Base-by-base conservation (phyloP, 2,113 vertebrate species). In the Kryptolebias marmoratus region DNA sequence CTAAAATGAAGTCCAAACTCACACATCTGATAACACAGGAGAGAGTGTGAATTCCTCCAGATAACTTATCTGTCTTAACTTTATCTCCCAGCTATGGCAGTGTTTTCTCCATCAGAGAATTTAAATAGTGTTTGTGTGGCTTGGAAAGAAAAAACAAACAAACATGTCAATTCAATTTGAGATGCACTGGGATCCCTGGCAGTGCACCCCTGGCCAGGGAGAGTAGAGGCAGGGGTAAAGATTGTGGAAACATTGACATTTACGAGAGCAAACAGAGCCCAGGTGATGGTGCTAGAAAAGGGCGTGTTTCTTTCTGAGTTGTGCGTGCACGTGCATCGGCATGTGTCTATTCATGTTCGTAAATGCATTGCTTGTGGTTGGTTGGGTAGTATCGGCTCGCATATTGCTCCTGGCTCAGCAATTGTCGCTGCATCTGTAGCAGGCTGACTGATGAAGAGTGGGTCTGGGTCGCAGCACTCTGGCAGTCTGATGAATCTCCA, bases 171-270 rank as follows among this genome's bases (percentile, higher is more conserved):
- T 89, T 91, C 84, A 77, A 89, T 90, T 88, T 80, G 62, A 82
- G 84, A 88, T 82, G 82, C 83, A 68, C 82, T 48, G 45, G 72
- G 67, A 79, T 85, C 70, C 71, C 64, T 49, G 67, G 71, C 55
- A 66, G 75, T 68, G 71, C 42, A 47, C 65, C 70, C 55, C 62
- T 36, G 18, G 59, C 50, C 60, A 60, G 68, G 72, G 71, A 84
- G 81, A 67, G 64, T 42, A 62, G 53, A 87, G 57, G 72, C 83
- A 52, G 45, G 61, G 81, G 83, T 28, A 74, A 81, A 88, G 88
- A 91, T 90, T 90, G 90, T 81, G 90, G 90, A 91, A 91, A 92
- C 88, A 91, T 91, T 91, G 90, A 91, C 87, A 90, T 92, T 89
- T 90, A 81, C 60, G 3, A 70, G 71, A 83, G 79, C 88, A 88